Conservation (phyloP, 2,113 vertebrate genomes). For the Murina feae region DNA sequence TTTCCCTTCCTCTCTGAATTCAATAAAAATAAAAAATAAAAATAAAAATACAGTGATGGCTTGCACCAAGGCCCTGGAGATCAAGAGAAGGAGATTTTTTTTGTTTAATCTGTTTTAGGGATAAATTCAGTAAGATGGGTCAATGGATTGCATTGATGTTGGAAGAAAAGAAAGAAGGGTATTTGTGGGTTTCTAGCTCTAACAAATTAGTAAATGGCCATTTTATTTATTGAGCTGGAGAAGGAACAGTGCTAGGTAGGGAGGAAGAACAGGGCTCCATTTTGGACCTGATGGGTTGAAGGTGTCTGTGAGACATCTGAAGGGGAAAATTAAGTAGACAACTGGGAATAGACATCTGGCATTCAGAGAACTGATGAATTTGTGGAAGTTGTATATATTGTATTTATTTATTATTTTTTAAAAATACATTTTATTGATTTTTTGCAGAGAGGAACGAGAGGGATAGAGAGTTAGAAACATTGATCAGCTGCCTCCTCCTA, state of each 20-base stretch:
- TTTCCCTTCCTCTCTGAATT: no score
- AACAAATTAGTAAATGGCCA: not conserved
- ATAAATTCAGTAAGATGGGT: not conserved
- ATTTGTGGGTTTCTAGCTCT: not conserved
- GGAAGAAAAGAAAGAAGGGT: not conserved
- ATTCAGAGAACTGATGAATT: not conserved
- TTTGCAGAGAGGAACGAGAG: no score
- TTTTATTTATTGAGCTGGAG: not conserved
- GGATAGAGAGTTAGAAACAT: no score
- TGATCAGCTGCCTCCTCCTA: no score
- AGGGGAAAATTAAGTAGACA: not conserved
- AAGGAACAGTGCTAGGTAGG: not conserved
- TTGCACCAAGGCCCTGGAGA: not conserved
- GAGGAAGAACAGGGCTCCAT: not conserved
- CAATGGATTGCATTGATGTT: not conserved
- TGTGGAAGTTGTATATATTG: not conserved
- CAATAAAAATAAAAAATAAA: no score
- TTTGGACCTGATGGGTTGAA: not conserved
- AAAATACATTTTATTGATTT: no score
- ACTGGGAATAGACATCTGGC: not conserved
- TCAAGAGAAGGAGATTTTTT: not conserved
- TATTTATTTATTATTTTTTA: no score
- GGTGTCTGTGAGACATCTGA: not conserved
- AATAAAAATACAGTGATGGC: accelerated
- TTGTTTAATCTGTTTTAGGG: not conserved